A percentile compares a stretch with the other conserved stretches of the same genome.
These are phyloP conservation scores for Eurosta solidaginis DNA, from an alignment of 1,140 invertebrate genomes.

Conservation along the genomic window DNA sequence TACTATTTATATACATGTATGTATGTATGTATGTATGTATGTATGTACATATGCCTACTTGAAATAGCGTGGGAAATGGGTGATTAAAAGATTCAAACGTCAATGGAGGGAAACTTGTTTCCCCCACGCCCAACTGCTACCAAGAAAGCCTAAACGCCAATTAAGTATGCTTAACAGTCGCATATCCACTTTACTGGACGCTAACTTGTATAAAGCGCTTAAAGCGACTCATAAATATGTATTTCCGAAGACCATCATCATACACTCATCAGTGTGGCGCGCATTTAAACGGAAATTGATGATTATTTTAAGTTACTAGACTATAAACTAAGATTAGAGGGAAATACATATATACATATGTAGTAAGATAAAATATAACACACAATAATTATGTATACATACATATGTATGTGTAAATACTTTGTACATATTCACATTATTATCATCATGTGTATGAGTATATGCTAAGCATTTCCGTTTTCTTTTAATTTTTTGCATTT, in stretches of 20 bases:
- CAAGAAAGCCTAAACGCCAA: not conserved
- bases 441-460: no score
- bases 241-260: slow-evolving; percentile 12
- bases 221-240: not conserved
- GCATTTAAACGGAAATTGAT: not conserved
- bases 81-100: not conserved
- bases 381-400: not conserved
- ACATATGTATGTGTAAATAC: not conserved
- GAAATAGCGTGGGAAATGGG: slow-evolving; percentile 23
- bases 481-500: slow-evolving; percentile 60
- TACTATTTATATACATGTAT: not conserved
- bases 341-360: not conserved
- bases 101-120: slow-evolving; percentile 8
- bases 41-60: not conserved
- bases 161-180: not conserved
- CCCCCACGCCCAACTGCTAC: slow-evolving; percentile 5
- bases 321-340: not conserved
- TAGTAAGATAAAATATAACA: not conserved
- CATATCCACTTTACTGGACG: not conserved
- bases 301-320: not conserved
- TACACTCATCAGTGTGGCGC: slow-evolving; percentile 1
- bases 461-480: slow-evolving; percentile 34
- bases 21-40: not conserved
- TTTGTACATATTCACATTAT: no score
- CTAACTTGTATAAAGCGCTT: not conserved